Evolutionary conservation across 2,888 invertebrate species (phyloP), one percentile per base, ranked within the genome.

Genomic region (Amorpha juglandis): DNA sequence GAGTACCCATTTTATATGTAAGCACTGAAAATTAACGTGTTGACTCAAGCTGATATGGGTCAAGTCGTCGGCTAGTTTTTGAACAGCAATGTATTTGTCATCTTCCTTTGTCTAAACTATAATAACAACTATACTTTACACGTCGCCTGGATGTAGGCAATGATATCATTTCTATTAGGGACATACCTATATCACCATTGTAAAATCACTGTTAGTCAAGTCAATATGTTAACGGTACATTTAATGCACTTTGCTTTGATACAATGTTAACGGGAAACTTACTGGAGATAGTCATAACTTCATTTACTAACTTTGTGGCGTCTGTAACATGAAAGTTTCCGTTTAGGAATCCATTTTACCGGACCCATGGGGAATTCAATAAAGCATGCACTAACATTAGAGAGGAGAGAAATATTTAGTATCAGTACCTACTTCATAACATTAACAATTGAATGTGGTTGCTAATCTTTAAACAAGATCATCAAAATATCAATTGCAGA

Each of bases 151-250:
- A n/a, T 9, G 11, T 11, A 9, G n/a, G 3, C 16, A 55, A 55
- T 58, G 58, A 58, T 58, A 16, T 58, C 58, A 58, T 58, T 58
- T 58, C 58, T 58, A 21, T 58, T 38, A 42, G 38, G 58, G 42
- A 19, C 6, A 42, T 58, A 42, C 38, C 27, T 27, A 16, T 58
- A 38, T 58, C 55, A 38, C 55, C 2, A 11, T 38, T 58, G 16
- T 38, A 33, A 38, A 58, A 38, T 42, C 55, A 58, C 33, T 38
- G 6, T 38, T 38, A 38, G 38, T 58, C 19, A 38, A 58, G 12
- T 16, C 42, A 12, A 11, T 45, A 12, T 45, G 4, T 1, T 19
- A 19, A 16, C n/a, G 9, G 33, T 19, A 58, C 42, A 58, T 58
- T 16, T 21, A 58, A 55, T 48, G 48, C 16, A 48, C 16, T 48